These are phyloP conservation scores for Ctenosaura bakeri DNA, from an alignment of 2,797 vertebrate species.

Conservation along the genomic window DNA sequence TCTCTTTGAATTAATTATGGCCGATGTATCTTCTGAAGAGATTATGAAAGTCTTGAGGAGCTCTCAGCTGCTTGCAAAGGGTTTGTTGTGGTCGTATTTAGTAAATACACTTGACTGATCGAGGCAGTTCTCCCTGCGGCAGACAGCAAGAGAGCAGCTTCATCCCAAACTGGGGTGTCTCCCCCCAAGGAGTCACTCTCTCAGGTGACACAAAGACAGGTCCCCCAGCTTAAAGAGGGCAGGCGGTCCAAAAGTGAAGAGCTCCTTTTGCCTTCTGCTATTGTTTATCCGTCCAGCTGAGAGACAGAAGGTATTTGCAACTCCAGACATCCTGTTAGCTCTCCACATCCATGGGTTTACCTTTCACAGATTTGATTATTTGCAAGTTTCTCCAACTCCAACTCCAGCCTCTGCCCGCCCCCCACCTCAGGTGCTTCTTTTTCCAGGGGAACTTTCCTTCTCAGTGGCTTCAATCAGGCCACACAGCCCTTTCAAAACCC, in stretches of 20 bases:
- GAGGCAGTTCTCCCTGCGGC: constrained; percentile 14
- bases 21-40: constrained; percentile 64
- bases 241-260: neutral
- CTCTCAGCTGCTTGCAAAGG: constrained; percentile 38
- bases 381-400: too few species aligned
- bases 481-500: too few species aligned
- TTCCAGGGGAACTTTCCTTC: too few species aligned
- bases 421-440: too few species aligned
- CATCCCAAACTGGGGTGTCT: neutral
- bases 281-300: too few species aligned
- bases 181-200: neutral
- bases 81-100: constrained; percentile 56
- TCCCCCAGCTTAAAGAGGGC: neutral
- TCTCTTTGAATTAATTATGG: constrained; percentile 73
- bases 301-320: too few species aligned
- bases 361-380: too few species aligned
- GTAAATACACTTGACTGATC: constrained; percentile 63
- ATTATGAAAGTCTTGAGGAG: constrained; percentile 48
- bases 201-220: neutral
- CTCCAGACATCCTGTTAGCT: too few species aligned
- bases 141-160: neutral
- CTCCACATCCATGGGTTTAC: too few species aligned
- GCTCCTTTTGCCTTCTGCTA: too few species aligned
- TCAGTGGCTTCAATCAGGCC: too few species aligned
- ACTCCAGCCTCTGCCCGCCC: too few species aligned